phyloP scores from a whole-genome alignment of 2,797 vertebrate genomes.

The Cryptoprocta ferox region DNA sequence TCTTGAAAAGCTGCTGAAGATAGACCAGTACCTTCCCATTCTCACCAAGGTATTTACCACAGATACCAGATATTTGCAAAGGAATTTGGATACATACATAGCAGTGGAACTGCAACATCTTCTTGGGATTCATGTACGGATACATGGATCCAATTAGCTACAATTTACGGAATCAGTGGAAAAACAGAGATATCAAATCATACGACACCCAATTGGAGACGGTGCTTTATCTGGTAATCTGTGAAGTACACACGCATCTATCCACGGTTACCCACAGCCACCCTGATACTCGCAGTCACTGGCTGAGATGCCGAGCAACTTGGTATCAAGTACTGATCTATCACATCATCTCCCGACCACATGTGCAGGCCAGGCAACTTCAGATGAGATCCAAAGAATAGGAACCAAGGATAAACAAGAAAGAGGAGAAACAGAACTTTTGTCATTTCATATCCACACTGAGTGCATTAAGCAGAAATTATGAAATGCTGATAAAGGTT shows the following conservation, averaged over 20 bases:
- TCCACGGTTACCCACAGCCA: slow-evolving; percentile 83
- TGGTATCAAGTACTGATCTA: slow-evolving; percentile 91
- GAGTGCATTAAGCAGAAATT: slow-evolving; percentile 93
- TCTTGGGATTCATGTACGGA: neutral
- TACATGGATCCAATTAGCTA: neutral
- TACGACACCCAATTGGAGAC: slow-evolving; percentile 37
- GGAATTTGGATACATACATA: slow-evolving; percentile 9
- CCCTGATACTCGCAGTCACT: slow-evolving; percentile 84
- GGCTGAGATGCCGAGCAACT: slow-evolving; percentile 82
- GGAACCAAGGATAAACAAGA: slow-evolving; percentile 89
- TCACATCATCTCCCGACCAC: slow-evolving; percentile 88
- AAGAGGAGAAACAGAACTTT: slow-evolving; percentile 87
- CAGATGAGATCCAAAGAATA: slow-evolving; percentile 92
- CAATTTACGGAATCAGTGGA: slow-evolving; percentile 23
- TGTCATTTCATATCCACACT: slow-evolving; percentile 93
- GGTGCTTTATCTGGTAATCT: slow-evolving; percentile 89
- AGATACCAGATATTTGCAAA: slow-evolving; percentile 89
- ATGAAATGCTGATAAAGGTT: slow-evolving; percentile 92
- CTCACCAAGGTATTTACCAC: slow-evolving; percentile 83
- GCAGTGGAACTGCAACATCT: neutral
- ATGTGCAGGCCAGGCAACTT: slow-evolving; percentile 92
- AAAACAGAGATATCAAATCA: neutral
- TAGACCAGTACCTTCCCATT: slow-evolving; percentile 90
- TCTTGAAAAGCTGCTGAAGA: slow-evolving; percentile 90
- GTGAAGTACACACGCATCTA: slow-evolving; percentile 74